Evolutionary conservation across 2,113 vertebrate species (phyloP).

Genomic region (Scopus umbretta): DNA sequence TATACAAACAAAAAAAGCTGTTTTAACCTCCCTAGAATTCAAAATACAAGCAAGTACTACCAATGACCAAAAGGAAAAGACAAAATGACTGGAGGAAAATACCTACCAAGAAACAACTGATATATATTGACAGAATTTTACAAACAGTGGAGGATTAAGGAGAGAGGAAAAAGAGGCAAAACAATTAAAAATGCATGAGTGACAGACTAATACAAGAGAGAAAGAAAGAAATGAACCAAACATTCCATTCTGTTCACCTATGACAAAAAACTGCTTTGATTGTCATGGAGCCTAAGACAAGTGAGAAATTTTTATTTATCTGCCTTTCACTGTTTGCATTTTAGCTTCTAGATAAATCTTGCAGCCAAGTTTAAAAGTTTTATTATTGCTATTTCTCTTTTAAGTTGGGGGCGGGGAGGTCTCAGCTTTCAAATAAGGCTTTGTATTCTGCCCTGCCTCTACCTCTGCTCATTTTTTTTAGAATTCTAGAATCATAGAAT

Average conservation of each 20-base stretch:
- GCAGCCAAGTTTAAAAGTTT: slow-evolving; percentile 38
- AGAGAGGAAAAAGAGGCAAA: not conserved
- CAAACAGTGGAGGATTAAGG: not conserved
- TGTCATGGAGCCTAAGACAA: not conserved
- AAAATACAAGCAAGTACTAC: not conserved
- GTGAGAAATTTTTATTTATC: slow-evolving; percentile 30
- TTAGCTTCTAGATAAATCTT: slow-evolving; percentile 52
- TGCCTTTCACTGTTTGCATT: slow-evolving; percentile 47
- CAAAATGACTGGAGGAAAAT: not conserved
- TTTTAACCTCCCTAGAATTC: not conserved
- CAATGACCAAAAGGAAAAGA: not conserved
- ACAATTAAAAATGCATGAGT: not conserved
- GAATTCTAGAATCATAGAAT: too few relatives aligned
- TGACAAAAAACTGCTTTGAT: slow-evolving; percentile 21
- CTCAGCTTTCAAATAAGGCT: slow-evolving; percentile 43
- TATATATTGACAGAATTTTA: not conserved
- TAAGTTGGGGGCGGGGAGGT: not conserved
- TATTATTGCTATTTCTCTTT: slow-evolving; percentile 12
- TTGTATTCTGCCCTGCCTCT: slow-evolving; percentile 42
- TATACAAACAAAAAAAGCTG: not conserved
- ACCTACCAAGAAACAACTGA: not conserved
- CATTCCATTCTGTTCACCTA: not conserved
- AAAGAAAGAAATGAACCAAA: not conserved
- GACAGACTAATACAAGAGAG: not conserved
- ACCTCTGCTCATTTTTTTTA: slow-evolving; percentile 38